Evolutionary conservation across 2,113 vertebrate genomes (phyloP).

Genomic region (Oryzias javanicus): DNA sequence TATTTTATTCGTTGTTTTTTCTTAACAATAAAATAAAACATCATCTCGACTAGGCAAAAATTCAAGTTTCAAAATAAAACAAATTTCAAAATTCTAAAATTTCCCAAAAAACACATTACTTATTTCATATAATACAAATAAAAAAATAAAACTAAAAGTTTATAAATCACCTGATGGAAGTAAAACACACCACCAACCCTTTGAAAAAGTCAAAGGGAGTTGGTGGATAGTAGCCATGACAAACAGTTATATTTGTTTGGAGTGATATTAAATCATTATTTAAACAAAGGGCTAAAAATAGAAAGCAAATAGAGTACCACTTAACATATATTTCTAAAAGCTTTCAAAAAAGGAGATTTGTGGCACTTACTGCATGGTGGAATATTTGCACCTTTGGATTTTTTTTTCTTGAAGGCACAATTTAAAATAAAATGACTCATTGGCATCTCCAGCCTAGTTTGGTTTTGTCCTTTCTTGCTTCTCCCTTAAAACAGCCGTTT

Average conservation of each 20-base stretch:
- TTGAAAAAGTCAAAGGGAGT: slow-evolving; percentile 6
- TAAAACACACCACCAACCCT: too few species aligned
- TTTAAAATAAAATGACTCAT: slow-evolving; percentile 48
- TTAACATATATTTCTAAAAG: slow-evolving; percentile 34
- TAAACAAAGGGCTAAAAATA: slow-evolving; percentile 20
- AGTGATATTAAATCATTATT: slow-evolving; percentile 46
- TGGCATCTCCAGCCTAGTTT: slow-evolving; percentile 38
- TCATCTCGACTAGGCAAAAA: slow-evolving; percentile 55
- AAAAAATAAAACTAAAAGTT: slow-evolving; percentile 42
- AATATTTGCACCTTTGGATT: slow-evolving; percentile 40
- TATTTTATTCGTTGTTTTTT: slow-evolving; percentile 46
- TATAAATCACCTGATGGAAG: slow-evolving; percentile 3
- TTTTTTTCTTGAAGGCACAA: slow-evolving; percentile 63
- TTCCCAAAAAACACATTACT: slow-evolving; percentile 57
- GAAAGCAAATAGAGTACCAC: slow-evolving; percentile 45
- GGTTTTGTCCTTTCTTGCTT: slow-evolving; percentile 40
- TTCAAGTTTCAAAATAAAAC: slow-evolving; percentile 71
- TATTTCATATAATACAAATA: slow-evolving; percentile 64
- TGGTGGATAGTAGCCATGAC: slow-evolving; percentile 19
- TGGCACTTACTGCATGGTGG: slow-evolving; percentile 41
- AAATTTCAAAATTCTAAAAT: slow-evolving; percentile 57
- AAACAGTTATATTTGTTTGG: slow-evolving; percentile 44
- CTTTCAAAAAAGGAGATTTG: slow-evolving; percentile 41
- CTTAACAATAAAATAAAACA: slow-evolving; percentile 56
- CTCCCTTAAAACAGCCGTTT: slow-evolving; percentile 27